Evolutionary conservation across 2,113 vertebrate genomes (phyloP), one percentile per base, ranked within the genome.

Genomic region (Pavo muticus): DNA sequence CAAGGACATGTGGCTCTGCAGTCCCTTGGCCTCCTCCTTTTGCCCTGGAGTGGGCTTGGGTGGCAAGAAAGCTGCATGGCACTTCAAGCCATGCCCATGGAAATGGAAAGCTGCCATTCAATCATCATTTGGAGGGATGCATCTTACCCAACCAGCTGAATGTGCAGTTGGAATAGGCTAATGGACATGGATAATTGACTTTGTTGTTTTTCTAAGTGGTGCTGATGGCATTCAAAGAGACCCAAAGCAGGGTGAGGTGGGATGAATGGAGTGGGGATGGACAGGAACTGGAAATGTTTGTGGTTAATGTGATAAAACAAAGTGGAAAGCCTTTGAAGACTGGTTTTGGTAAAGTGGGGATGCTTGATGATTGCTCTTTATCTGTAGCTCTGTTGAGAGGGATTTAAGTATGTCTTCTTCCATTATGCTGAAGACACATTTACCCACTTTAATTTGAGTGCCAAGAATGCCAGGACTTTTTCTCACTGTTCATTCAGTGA

Each of bases 271-370:
- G 90, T 45, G 69, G 65, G 35, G 39, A 78, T 71, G 39, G 56
- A 77, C 60, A 84, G 47, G 56, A 85, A 68, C 76, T 80, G 39
- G 76, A 94, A 91, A 50, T 92, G 63, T 56, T 88, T 90, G 73
- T 67, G 47, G 6, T 45, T 80, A 77, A 47, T 76, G 63, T 29
- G 52, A 80, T 42, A 59, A 88, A 85, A 37, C 50, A 67, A 79
- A 77, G 17, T 57, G 90, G 52, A 89, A 88, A 63, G 39, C 32
- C 56, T 84, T 91, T 75, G 39, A 56, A 42, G 39, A 61, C 30
- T 23, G 37, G 61, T 32, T 87, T 95, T 83, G 79, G 39, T 77
- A 39, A 67, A 80, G 20, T n/a, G 30, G 50, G 32, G 52, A 61
- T 40, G 6, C 17, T 91, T 68, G 67, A 17, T 44, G 59, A 19